These are phyloP conservation scores for Enteromius radiatus DNA, from an alignment of 2,797 vertebrate genomes.

Conservation along the genomic window DNA sequence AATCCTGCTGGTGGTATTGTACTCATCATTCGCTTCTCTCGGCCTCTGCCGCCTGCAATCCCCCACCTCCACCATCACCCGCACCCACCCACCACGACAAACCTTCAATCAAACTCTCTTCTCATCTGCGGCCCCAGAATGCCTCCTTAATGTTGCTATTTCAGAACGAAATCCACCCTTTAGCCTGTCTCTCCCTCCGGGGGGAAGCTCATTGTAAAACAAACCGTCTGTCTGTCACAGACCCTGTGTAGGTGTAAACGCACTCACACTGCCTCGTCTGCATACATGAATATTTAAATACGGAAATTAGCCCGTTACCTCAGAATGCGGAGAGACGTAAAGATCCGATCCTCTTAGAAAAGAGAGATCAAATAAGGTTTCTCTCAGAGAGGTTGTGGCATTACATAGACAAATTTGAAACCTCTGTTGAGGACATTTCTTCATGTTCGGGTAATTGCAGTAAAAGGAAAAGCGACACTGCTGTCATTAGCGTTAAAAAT, in stretches of 20 bases:
- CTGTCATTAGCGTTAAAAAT: slow-evolving; percentile 14
- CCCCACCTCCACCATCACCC: neutral
- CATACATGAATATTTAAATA: slow-evolving; percentile 75
- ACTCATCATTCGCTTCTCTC: slow-evolving; percentile 57
- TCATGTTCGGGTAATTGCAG: slow-evolving; percentile 5
- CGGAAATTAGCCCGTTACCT: slow-evolving; percentile 62
- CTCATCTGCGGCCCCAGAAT: slow-evolving; percentile 61
- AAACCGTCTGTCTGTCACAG: slow-evolving; percentile 71
- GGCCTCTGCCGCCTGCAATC: slow-evolving; percentile 8
- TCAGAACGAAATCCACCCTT: slow-evolving; percentile 70
- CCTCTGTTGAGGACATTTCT: slow-evolving; percentile 3
- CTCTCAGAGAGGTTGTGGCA: slow-evolving; percentile 32
- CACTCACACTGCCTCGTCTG: slow-evolving; percentile 53
- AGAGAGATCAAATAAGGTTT: slow-evolving; percentile 49
- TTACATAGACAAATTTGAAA: slow-evolving; percentile 32
- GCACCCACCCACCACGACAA: slow-evolving; percentile 54
- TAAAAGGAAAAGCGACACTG: slow-evolving; percentile 19
- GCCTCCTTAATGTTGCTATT: slow-evolving; percentile 67
- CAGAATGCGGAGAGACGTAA: slow-evolving; percentile 57
- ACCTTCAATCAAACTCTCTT: slow-evolving; percentile 66
- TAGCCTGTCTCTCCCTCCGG: slow-evolving; percentile 64
- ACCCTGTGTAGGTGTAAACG: slow-evolving; percentile 73
- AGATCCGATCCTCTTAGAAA: slow-evolving; percentile 42
- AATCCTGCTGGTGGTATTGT: slow-evolving; percentile 64
- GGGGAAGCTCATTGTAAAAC: slow-evolving; percentile 73